Base-by-base conservation (phyloP, 2,888 invertebrate species). In the Endomychus coccineus region DNA sequence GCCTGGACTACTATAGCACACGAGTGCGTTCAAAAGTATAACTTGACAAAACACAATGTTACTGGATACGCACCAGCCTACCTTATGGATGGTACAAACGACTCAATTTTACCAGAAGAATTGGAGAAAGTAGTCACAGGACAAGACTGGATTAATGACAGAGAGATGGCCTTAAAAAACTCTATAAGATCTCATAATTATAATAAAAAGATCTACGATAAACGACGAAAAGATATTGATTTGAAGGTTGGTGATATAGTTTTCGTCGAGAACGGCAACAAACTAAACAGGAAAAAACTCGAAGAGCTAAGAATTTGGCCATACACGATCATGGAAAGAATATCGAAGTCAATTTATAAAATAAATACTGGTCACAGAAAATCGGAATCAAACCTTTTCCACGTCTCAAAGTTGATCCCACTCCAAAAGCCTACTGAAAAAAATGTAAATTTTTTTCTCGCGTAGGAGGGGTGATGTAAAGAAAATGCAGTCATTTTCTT, bases 11-110 rank as follows among this genome's bases (percentile, higher is more conserved):
- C 39, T 17, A 40, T 47, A 37, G 45, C 49, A 17, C 28, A 29
- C 15, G 43, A 49, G 39, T 48, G 47, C 39, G 43, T 44, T 16
- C 25, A 49, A 7, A 51, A 46, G 43, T 56, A 56, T 29, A 57
- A 57, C 31, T 30, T 45, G 31, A 54, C 52, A 14, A 46, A 48
- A 24, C 54, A 55, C 24, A 43, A 49, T 25, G 43, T 52, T 1
- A 57, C 45, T 12, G 27, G 21, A n/a, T 48, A 44, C 34, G 31
- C 45, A 29, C 48, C 45, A 27, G 28, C 27, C 32, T 49, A 46
- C 31, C 27, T 48, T 39, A 29, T 45, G 31, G 23, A 46, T 35
- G 45, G 47, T 3, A 41, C 31, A 19, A 24, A 44, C 28, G 24
- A 34, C 13, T 39, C 19, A 13, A 35, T 49, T 27, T 15, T 42